These are phyloP conservation scores for Acrobasis repandana DNA, from an alignment of 2,888 invertebrate genomes.

Conservation along the genomic window DNA sequence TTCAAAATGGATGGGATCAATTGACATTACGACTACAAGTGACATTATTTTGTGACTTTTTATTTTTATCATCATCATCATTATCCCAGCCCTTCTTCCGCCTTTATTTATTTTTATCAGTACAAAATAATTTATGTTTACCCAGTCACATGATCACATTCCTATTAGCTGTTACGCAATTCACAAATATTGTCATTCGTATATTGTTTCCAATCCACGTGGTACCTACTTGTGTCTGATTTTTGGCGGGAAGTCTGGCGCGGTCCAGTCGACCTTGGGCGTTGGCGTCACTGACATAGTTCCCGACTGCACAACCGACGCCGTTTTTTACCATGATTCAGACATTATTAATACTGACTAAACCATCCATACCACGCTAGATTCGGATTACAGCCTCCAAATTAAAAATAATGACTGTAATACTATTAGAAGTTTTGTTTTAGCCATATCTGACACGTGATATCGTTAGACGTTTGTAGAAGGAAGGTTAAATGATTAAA, in stretches of 20 bases:
- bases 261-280: conserved; percentile 72
- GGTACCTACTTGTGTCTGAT: conserved; percentile 39
- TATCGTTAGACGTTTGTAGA: conserved; percentile 5
- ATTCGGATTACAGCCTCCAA: conserved; percentile 21
- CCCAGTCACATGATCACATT: too few species aligned
- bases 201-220: conserved; percentile 44
- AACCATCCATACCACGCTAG: conserved; percentile 9
- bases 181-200: conserved; percentile 4
- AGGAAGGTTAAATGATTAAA: conserved; percentile 17
- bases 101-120: too few species aligned
- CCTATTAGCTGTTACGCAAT: conserved; percentile 3
- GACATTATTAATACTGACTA: conserved; percentile 36
- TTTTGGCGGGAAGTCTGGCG: conserved; percentile 72
- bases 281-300: conserved; percentile 79
- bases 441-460: conserved; percentile 4
- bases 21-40: too few species aligned
- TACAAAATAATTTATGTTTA: too few species aligned
- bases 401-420: conserved; percentile 5
- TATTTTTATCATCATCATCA: too few species aligned
- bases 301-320: conserved; percentile 67
- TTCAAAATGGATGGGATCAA: too few species aligned
- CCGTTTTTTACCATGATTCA: conserved; percentile 59
- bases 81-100: too few species aligned
- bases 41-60: too few species aligned
- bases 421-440: neutral